Base-by-base conservation (phyloP, 2,797 vertebrate genomes). In the Urosaurus nigricauda region DNA sequence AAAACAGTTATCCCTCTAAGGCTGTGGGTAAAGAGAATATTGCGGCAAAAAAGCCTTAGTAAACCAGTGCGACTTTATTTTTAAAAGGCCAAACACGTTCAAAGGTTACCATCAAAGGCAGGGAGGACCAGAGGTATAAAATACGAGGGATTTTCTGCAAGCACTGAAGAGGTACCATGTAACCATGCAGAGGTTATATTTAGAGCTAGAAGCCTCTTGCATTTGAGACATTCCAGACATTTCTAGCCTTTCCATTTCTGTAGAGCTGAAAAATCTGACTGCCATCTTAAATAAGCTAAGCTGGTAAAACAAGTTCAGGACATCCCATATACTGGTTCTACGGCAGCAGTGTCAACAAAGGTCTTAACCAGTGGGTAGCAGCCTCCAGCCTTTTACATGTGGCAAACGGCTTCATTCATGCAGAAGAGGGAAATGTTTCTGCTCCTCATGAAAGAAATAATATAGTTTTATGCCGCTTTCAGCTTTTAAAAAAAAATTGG, bases 121-220 rank as follows among this genome's bases (percentile, higher is more conserved):
- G 40, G 51, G 68, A 0, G 90, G 88, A 63, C 87, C 21, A 17
- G 47, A 53, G 93, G 93, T 86, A 53, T 56, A 90, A 94, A 93
- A 86, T 19, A 83, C 16, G 63, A 82, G 85, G 79, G 74, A 84
- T 90, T 88, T 84, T 89, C 92, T 92, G 87, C 81, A 93, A 89
- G 83, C 85, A 87, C 88, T 90, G 77, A 91, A 88, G 63, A 93
- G 91, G 79, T 83, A 94, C 88, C 82, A 81, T 87, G 91, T 47
- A 96, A 95, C 88, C 86, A 85, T 79, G 90, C 87, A 80, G 78
- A 94, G 88, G 86, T 87, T 89, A 95, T 91, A 95, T 94, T 95
- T 94, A 95, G 94, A 91, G 92, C 0, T 0, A 85, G 91, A 93
- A 86, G 93, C 92, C 93, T 94, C 79, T 73, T 83, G 91, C 79